Percentiles rank a stretch among this genome's conserved stretches.
These are phyloP conservation scores for Slavum lentiscoides DNA, from an alignment of 2,888 invertebrate genomes.

Conservation along the genomic window DNA sequence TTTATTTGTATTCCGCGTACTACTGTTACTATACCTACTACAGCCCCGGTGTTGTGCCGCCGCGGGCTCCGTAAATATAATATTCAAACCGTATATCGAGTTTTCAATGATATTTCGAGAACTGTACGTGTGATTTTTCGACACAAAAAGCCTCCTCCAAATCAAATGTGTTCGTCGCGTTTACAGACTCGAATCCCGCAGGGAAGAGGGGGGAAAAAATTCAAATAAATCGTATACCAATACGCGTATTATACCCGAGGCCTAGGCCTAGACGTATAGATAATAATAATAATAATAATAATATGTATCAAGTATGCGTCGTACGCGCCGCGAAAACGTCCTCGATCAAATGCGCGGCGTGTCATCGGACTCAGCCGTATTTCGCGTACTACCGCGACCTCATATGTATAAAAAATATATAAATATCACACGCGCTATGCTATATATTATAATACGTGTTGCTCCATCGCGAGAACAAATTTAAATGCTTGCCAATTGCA, in stretches of 20 bases:
- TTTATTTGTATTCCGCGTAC: too few relatives aligned
- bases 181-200: neutral
- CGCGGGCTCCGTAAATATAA: neutral
- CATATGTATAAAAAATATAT: too few relatives aligned
- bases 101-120: slow-evolving; percentile 19
- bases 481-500: too few relatives aligned
- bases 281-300: too few relatives aligned
- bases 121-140: neutral
- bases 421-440: too few relatives aligned
- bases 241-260: neutral
- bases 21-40: too few relatives aligned
- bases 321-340: slow-evolving; percentile 11
- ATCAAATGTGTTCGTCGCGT: neutral
- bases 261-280: slow-evolving; percentile 7
- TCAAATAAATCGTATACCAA: slow-evolving; percentile 3
- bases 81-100: neutral
- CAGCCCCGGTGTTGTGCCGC: too few relatives aligned
- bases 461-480: too few relatives aligned
- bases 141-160: slow-evolving; percentile 35
- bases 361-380: neutral
- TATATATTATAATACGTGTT: too few relatives aligned
- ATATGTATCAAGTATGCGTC: slow-evolving; percentile 29
- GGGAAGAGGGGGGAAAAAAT: neutral
- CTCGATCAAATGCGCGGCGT: slow-evolving; percentile 30
- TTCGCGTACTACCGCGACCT: too few relatives aligned